A percentile compares a stretch with the other conserved stretches of the same genome.
phyloP scores from a whole-genome alignment of 1,140 invertebrate species.

The Babylonia areolata region DNA sequence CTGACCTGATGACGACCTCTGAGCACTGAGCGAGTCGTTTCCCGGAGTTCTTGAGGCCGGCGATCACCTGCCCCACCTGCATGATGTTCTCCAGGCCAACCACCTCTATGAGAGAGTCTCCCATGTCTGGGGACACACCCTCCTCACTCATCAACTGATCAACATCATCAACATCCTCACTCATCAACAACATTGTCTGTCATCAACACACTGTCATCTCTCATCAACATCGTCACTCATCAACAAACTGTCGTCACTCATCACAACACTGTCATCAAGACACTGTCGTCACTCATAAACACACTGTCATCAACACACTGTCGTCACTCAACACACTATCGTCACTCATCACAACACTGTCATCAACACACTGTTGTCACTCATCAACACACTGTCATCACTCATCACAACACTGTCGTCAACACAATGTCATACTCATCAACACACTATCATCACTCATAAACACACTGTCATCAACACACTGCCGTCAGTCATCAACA shows the following conservation, averaged over 20 bases:
- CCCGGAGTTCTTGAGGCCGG: slow-evolving; percentile 90
- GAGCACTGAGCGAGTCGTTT: slow-evolving; percentile 95
- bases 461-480: neutral
- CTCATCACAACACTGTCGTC: neutral
- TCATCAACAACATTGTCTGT: neutral
- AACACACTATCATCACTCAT: neutral
- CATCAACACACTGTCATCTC: too few species aligned
- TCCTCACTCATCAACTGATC: neutral
- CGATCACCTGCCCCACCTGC: slow-evolving; percentile 97
- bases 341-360: too few species aligned
- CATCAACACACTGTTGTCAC: neutral
- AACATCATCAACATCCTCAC: neutral
- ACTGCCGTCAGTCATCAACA: too few species aligned
- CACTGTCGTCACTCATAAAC: neutral
- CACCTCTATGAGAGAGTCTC: slow-evolving; percentile 95
- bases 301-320: neutral
- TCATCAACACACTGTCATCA: neutral
- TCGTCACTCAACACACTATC: too few species aligned
- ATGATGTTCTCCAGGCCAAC: slow-evolving; percentile 96
- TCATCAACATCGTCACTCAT: neutral
- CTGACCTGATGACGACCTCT: slow-evolving; percentile 87
- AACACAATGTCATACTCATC: too few species aligned
- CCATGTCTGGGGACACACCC: slow-evolving; percentile 87
- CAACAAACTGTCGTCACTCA: neutral
- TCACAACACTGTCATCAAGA: neutral